These are phyloP conservation scores for Spheniscus humboldti DNA, from an alignment of 2,797 vertebrate genomes.

Conservation along the genomic window DNA sequence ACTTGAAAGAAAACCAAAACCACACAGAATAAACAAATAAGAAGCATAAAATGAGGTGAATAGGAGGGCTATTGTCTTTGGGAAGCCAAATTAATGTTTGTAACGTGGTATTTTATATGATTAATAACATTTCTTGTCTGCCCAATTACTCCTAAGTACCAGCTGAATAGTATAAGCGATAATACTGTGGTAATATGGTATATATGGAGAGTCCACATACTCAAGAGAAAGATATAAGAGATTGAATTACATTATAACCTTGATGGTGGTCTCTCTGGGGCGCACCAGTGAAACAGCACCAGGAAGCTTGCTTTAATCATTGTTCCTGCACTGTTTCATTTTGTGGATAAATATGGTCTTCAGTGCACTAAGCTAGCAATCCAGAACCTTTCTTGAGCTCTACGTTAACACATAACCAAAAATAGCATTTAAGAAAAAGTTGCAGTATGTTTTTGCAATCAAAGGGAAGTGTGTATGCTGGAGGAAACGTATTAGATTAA, in stretches of 20 bases:
- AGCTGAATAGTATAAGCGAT: background rate
- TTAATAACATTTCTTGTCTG: background rate
- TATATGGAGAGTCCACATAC: background rate
- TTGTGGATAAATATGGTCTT: background rate
- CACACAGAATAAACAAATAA: background rate
- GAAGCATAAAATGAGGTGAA: background rate
- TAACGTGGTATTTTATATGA: fast-evolving
- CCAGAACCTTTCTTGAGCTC: background rate
- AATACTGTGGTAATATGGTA: background rate
- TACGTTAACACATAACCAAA: background rate
- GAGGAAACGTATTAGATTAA: background rate
- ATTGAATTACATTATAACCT: background rate
- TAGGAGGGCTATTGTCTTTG: background rate
- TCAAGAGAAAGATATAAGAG: background rate
- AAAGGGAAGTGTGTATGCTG: background rate
- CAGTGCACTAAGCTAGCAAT: background rate
- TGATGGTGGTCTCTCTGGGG: background rate
- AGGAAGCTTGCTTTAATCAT: background rate
- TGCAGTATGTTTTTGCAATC: background rate
- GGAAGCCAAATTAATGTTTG: background rate
- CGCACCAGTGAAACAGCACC: background rate
- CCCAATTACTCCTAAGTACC: background rate
- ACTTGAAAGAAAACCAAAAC: background rate
- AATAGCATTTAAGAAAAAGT: background rate
- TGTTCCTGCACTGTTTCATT: background rate